Evolutionary conservation across 2,113 vertebrate genomes (phyloP), one percentile per base, ranked within the genome.

Genomic region (Paradoxurus hermaphroditus): DNA sequence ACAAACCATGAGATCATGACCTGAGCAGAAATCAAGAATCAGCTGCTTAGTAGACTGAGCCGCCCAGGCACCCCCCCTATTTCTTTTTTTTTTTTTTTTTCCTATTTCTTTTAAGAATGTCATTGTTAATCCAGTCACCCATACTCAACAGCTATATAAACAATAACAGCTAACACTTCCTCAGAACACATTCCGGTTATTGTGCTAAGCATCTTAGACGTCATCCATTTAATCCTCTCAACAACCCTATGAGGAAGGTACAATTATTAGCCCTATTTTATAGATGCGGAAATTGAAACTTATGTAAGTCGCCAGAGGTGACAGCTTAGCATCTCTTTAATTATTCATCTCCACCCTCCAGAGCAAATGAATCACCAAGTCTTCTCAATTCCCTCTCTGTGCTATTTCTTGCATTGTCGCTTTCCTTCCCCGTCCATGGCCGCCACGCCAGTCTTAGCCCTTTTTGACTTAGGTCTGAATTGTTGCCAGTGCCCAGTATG

Each of bases 201-300:
- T 68, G 73, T 92, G 84, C 34, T 51, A 92, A 90, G 44, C 10
- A 3, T 87, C 90, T 84, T 44, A 94, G 79, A 92, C 1, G 7
- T 96, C 93, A 90, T 41, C n/a, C 39, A 49, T 18, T 92, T 86
- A 84, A 90, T 72, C 89, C 44, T 89, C 73, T 86, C n/a, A 86
- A 56, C 39, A 83, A 67, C 62, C 31, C 39, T 82, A 18, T 5
- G 36, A 92, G 73, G 73, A 92, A 97, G 59, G 73, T 59, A 81
- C 73, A 83, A 72, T 83, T 83, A 91, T 92, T 86, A 90, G 70
- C 85, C 41, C 27, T 18, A 82, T 70, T 90, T 83, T 77, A 94
- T 44, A 96, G 73, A 72, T 36, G 46, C 83, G 75, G 85, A 92
- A 97, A 96, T 95, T 44, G 68, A 95, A 29, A 68, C 19, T 78